A percentile compares a stretch with the other conserved stretches of the same genome.
Conservation (phyloP, 2,888 invertebrate species). For the Drosophila paranaensis region DNA sequence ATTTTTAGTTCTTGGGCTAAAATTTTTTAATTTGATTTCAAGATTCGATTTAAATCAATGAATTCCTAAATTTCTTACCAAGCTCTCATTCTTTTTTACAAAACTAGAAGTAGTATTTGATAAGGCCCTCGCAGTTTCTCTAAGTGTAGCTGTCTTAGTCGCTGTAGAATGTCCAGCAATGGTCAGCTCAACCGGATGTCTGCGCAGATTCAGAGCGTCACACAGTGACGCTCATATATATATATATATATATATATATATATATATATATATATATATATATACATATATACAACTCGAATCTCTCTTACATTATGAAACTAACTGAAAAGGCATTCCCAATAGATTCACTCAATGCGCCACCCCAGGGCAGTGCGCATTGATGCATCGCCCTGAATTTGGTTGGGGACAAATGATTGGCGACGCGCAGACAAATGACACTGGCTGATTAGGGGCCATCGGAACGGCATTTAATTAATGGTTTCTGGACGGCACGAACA, state of each 20-base stretch:
- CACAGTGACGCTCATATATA: slow-evolving; percentile 26
- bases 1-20: too few relatives aligned
- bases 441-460: slow-evolving; percentile 15
- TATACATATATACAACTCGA: background rate
- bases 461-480: slow-evolving; percentile 61
- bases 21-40: too few relatives aligned
- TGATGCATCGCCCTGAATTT: slow-evolving; percentile 18
- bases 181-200: slow-evolving; percentile 49
- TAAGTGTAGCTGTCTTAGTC: slow-evolving; percentile 25
- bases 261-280: background rate
- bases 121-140: too few relatives aligned
- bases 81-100: too few relatives aligned
- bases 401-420: slow-evolving; percentile 47
- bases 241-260: slow-evolving; percentile 15
- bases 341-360: background rate
- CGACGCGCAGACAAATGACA: slow-evolving; percentile 48
- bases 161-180: slow-evolving; percentile 15
- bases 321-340: slow-evolving; percentile 4
- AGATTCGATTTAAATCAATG: too few relatives aligned
- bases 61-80: too few relatives aligned
- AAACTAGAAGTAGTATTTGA: too few relatives aligned
- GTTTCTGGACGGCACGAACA: slow-evolving; percentile 48
- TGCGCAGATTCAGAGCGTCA: slow-evolving; percentile 17
- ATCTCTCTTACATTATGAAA: slow-evolving; percentile 1
- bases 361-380: background rate